Evolutionary conservation across 2,888 invertebrate genomes (phyloP), one percentile per base, ranked within the genome.

Genomic region (Oscheius sp.): DNA sequence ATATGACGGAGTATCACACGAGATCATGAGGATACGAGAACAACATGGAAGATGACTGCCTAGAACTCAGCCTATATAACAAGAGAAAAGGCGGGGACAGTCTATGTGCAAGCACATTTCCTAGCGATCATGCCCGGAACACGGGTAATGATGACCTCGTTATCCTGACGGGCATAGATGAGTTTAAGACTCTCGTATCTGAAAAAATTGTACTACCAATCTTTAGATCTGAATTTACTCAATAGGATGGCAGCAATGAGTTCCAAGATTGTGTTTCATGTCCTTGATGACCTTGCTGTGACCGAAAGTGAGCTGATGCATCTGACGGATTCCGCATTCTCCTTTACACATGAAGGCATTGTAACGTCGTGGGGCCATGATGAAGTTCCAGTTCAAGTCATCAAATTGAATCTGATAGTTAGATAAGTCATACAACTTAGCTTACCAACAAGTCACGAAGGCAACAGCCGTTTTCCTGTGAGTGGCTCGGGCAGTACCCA

Each of bases 341-440:
- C 97, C 95, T 63, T 93, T 91, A 89, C 97, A 97, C 89, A 95
- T 95, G 88, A 94, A 94, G 6, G 96, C 95, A 85, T 93, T 92
- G 89, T 95, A 97, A 81, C 91, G 90, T 84, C 93, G 94, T 0
- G 97, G 97, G 0, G 95, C 95, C 70, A 97, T 94, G 83, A 97
- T 93, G 92, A 95, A 97, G 86, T 95, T 94, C 94, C 95, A 96
- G 30, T 95, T 95, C 86, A 96, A 94, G 85, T 92, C 91, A 80
- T 93, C 92, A 87, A 97, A 97, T 89, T 95, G 94, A n/a, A 97
- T 94, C 14, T 91, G 91, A 47, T 96, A 89, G 17, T 9, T 24
- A 24, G 5, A 36, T 9, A 45, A 24, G 5, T 56, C 36, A 20
- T 8, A 9, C 24, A 26, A n/a, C 20, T 4, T 50, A 24, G 20